Base-by-base conservation (phyloP, 1,140 invertebrate species). In the Teleogryllus occipitalis region DNA sequence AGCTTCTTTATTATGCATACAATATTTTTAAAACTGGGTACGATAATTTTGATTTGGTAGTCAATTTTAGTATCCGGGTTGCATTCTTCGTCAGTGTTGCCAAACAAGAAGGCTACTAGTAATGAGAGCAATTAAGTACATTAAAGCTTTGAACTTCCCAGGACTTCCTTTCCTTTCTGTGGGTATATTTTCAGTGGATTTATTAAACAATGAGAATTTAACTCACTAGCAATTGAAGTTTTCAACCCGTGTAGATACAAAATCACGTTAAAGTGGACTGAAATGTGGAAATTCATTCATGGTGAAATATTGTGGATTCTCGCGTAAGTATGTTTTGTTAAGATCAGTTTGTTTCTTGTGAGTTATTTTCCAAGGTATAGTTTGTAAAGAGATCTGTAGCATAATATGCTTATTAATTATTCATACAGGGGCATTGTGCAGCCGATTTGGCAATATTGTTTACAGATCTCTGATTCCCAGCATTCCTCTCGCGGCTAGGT, bases 401-500 rank as follows among this genome's bases (percentile, higher is more conserved):
- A 14, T n/a, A 39, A 76, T 49, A 47, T 75, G 47, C 54, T 54
- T 72, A 54, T 22, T 49, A 49, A 73, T 54, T 76, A 76, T 18
- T 76, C 21, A 21, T 10, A 15, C 15, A 21, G 47, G 73, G 80
- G 54, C 18, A 65, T 65, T 65, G 54, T 76, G 47, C 79, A 78
- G 80, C 78, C 47, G 74, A 79, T 79, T 74, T 79, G 78, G 78
- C 78, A 79, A 79, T 79, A 74, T 79, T 75, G 78, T 79, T 49
- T 74, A 21, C 73, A 79, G 47, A 74, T 79, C 78, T 79, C 81
- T 80, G 82, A 81, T 81, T 82, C 82, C 82, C 82, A 82, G 81
- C 80, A 83, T 82, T 82, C 82, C 82, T 80, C 14, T 80, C 77
- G 27, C 81, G 73, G 77, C 76, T 82, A 84, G 84, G 84, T 84